Evolutionary conservation across 2,888 invertebrate species (phyloP), one percentile per base, ranked within the genome.

Genomic region (Pyrocoelia pectoralis): DNA sequence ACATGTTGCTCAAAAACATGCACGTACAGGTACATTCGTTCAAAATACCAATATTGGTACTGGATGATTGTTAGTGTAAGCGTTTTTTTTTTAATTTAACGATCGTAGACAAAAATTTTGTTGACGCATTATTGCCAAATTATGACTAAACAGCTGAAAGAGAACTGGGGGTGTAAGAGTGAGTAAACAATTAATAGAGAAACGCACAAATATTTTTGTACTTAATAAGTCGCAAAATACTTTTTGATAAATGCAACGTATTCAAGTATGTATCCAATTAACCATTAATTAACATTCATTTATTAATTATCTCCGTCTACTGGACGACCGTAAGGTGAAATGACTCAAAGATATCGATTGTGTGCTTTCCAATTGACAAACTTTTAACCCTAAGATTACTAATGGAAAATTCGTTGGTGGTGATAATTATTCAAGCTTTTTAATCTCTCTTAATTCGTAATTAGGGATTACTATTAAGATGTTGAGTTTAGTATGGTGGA

Each of bases 381-480:
- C 40, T 3, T 6, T 15, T 43, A 15, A 2, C 6, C 2, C 43
- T 8, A 9, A 13, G 4, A 13, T 15, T 12, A 43, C n/a, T 6
- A 15, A 13, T 10, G 8, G 8, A 43, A 43, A 43, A 43, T 12
- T 43, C 43, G 17, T 33, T 8, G 8, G 33, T n/a, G 10, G n/a
- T 4, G 24, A 13, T 43, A 9, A 43, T 43, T 43, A 43, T 17
- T 46, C 46, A 10, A 15, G 46, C 43, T 46, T 18, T 17, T 46
- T 41, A 46, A 52, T 38, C 15, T 15, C 18, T 57, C 40, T 40
- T 55, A 58, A 58, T 63, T 58, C 52, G n/a, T 60, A 60, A 60
- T 56, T 56, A 60, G 40, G 64, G 60, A 64, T 64, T 64, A 64
- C 52, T 46, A 56, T 56, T 64, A 56, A 56, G 48, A 64, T 48